A percentile compares a stretch with the other conserved stretches of the same genome.
These are phyloP conservation scores for Styela clava DNA, from an alignment of 23 tunicate genomes.

Conservation along the genomic window DNA sequence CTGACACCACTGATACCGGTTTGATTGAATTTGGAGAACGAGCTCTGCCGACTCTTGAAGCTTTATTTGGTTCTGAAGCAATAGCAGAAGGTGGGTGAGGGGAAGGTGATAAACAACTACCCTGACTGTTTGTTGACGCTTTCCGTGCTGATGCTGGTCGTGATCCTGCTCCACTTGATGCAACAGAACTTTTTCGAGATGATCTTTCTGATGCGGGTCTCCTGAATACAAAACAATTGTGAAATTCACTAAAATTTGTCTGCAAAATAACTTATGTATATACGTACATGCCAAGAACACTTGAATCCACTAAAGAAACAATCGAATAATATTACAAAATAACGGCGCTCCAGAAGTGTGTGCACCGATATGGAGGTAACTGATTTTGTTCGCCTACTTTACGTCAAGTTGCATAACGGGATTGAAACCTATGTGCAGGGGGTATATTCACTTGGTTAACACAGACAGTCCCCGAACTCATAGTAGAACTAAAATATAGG, in stretches of 20 bases:
- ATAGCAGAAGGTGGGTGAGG: slow-evolving; percentile 25
- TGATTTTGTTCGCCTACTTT: too few species aligned
- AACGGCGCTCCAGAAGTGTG: too few species aligned
- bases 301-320: too few species aligned
- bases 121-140: slow-evolving; percentile 26
- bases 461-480: too few species aligned
- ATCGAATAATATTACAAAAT: too few species aligned
- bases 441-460: too few species aligned
- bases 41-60: slow-evolving; percentile 4
- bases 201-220: slow-evolving; percentile 52
- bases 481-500: too few species aligned
- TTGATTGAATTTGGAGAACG: slow-evolving; percentile 2
- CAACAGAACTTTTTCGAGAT: slow-evolving; percentile 29
- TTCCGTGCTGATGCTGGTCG: slow-evolving; percentile 24
- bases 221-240: slow-evolving; percentile 18
- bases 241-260: not conserved
- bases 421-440: too few species aligned
- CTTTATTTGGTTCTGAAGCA: slow-evolving; percentile 6
- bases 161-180: slow-evolving; percentile 18
- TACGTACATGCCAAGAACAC: not conserved
- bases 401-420: too few species aligned
- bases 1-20: not conserved
- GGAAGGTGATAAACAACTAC: slow-evolving; percentile 18
- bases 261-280: not conserved
- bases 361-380: too few species aligned